phyloP scores from a whole-genome alignment of 1,140 invertebrate genomes.

The Oryctes rhinoceros region DNA sequence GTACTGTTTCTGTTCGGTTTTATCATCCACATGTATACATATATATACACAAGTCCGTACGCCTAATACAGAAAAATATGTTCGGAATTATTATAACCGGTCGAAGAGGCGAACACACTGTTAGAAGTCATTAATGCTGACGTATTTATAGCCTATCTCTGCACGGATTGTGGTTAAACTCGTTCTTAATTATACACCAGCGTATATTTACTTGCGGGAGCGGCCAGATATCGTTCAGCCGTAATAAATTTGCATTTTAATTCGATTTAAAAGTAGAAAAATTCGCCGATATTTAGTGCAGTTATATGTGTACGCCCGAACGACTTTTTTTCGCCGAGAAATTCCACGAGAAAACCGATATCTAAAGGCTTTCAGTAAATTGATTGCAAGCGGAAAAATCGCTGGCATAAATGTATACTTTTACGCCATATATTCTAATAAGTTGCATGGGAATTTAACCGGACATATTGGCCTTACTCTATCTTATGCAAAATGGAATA shows the following conservation, averaged over 20 bases:
- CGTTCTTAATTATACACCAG: background rate
- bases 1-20: background rate
- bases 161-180: conserved; percentile 10
- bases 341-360: background rate
- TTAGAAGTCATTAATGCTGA: conserved; percentile 15
- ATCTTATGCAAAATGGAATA: no score
- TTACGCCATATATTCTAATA: background rate
- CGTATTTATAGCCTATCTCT: conserved; percentile 9
- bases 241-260: conserved; percentile 19
- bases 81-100: conserved; percentile 5
- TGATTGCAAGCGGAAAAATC: background rate
- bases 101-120: conserved; percentile 1
- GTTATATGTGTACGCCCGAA: background rate
- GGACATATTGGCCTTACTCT: no score
- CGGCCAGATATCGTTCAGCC: background rate
- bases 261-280: conserved; percentile 17
- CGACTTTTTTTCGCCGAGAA: background rate
- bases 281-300: conserved; percentile 4
- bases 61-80: background rate
- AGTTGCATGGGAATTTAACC: no score
- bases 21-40: background rate
- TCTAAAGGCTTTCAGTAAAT: background rate
- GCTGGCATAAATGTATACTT: background rate
- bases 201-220: conserved; percentile 21
- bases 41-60: background rate